phyloP scores from a whole-genome alignment of 2,797 vertebrate genomes.

The Calcarius lapponicus region DNA sequence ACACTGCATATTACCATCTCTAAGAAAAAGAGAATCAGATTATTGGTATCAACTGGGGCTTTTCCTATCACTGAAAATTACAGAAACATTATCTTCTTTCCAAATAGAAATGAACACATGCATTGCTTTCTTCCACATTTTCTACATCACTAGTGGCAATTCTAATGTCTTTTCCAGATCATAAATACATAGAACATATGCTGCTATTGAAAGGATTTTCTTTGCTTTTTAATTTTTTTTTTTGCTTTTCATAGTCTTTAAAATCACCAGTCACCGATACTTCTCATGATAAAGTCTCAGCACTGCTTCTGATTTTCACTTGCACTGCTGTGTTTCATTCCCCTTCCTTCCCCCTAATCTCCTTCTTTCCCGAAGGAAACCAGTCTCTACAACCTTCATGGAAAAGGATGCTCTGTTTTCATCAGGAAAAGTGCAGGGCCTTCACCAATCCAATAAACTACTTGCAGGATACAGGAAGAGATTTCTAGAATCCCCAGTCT shows the following conservation, averaged over 20 bases:
- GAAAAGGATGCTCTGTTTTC: background rate
- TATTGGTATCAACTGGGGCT: background rate
- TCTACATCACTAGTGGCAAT: background rate
- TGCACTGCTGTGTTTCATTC: background rate
- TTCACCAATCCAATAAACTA: background rate
- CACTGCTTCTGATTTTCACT: background rate
- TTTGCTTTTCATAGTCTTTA: background rate
- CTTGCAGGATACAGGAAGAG: background rate
- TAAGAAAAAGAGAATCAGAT: background rate
- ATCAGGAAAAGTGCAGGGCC: background rate
- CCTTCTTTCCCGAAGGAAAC: background rate
- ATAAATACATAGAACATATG: background rate
- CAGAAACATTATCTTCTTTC: background rate
- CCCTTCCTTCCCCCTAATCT: background rate
- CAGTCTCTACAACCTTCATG: background rate
- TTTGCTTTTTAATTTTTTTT: background rate
- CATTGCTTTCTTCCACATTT: background rate
- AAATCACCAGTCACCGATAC: background rate
- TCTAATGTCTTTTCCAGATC: background rate
- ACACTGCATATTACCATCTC: background rate
- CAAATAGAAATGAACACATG: background rate
- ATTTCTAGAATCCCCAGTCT: background rate
- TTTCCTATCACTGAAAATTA: background rate
- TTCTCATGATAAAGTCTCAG: background rate
- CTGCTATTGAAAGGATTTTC: background rate